These are phyloP conservation scores for Dissostichus mawsoni DNA, from an alignment of 2,113 vertebrate genomes.

Conservation along the genomic window DNA sequence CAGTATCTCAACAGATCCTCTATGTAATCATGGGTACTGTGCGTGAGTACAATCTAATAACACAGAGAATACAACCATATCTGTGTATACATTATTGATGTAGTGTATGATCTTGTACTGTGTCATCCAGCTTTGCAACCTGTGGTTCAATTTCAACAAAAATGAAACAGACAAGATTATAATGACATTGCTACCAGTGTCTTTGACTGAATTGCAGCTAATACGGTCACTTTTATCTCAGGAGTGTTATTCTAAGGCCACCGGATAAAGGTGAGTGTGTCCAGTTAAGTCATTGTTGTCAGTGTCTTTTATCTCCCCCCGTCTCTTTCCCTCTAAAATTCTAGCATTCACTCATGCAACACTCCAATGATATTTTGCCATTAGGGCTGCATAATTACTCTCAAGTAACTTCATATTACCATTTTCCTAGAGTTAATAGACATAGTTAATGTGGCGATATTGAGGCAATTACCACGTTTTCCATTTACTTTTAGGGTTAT, in stretches of 20 bases:
- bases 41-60: slow-evolving; percentile 59
- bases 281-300: neutral
- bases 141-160: slow-evolving; percentile 25
- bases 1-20: slow-evolving; percentile 58
- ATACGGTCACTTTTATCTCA: neutral
- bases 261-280: slow-evolving; percentile 6
- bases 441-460: neutral
- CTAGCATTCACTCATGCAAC: neutral
- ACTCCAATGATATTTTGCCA: slow-evolving; percentile 2
- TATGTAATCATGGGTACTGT: slow-evolving; percentile 63
- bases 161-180: slow-evolving; percentile 33
- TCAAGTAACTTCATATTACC: neutral
- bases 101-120: slow-evolving; percentile 39
- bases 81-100: slow-evolving; percentile 65
- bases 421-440: slow-evolving; percentile 9
- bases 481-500: neutral
- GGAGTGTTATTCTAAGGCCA: neutral
- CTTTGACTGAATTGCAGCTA: slow-evolving; percentile 33
- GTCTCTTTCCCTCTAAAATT: neutral
- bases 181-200: slow-evolving; percentile 43
- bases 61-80: slow-evolving; percentile 47
- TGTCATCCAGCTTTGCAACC: slow-evolving; percentile 5
- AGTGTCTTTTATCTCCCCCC: neutral
- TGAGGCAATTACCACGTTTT: neutral
- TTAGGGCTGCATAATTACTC: slow-evolving; percentile 2